Evolutionary conservation across 2,888 invertebrate species (phyloP).

Genomic region (Scaptomyza reducta): DNA sequence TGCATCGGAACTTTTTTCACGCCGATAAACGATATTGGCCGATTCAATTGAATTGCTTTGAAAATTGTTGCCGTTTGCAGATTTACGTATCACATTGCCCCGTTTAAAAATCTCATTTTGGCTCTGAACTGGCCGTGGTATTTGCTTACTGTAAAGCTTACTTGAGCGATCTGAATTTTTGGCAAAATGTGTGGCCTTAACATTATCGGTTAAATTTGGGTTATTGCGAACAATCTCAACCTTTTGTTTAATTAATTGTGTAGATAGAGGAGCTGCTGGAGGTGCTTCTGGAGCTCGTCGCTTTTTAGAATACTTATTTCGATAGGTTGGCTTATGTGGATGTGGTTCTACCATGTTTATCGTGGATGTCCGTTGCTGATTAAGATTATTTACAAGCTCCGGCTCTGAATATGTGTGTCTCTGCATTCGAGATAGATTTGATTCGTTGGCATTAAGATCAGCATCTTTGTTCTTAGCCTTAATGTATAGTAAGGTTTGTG

Average conservation of each 20-base stretch:
- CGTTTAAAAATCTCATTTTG: constrained; percentile 28
- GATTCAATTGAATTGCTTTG: constrained; percentile 8
- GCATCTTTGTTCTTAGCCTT: constrained; percentile 48
- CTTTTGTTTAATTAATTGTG: constrained; percentile 1
- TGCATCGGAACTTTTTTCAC: constrained; percentile 75
- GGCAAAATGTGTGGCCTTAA: constrained; percentile 88
- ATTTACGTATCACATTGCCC: constrained; percentile 34
- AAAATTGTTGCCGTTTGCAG: constrained; percentile 30
- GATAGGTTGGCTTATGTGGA: constrained; percentile 75
- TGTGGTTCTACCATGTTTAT: constrained; percentile 14
- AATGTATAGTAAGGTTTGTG: constrained; percentile 59
- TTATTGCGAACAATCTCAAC: constrained; percentile 16
- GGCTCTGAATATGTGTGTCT: constrained; percentile 87
- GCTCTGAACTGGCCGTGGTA: constrained; percentile 8
- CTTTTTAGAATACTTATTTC: constrained; percentile 86
- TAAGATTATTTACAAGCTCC: constrained; percentile 85
- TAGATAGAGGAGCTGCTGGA: constrained; percentile 59
- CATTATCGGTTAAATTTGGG: constrained; percentile 71
- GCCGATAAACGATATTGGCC: constrained; percentile 39
- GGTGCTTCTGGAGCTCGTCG: constrained; percentile 89
- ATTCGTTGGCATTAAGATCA: constrained; percentile 22
- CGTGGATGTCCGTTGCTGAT: constrained; percentile 3
- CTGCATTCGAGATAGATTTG: constrained; percentile 56
- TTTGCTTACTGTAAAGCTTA: constrained; percentile 78
- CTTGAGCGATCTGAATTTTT: constrained; percentile 84